Evolutionary conservation across 1,140 invertebrate species (phyloP).

Genomic region (Armadillidium nasatum): DNA sequence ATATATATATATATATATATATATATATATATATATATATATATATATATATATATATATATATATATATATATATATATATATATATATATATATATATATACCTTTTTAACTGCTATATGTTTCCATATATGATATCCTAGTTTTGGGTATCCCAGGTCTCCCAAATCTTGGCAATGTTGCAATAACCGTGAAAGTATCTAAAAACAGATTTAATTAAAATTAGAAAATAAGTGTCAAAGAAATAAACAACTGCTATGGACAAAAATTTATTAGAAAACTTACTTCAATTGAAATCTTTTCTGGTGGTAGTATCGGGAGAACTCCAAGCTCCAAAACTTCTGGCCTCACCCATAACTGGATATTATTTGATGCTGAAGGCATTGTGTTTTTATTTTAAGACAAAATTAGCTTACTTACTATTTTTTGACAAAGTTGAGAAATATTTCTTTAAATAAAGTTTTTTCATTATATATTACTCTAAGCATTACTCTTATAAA

Average conservation of each 20-base stretch:
- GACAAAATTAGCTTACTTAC: no score
- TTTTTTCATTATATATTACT: no score
- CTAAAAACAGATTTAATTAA: constrained; percentile 20
- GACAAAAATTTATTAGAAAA: neutral
- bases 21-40: no score
- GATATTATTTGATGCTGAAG: constrained; percentile 22
- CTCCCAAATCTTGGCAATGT: constrained; percentile 36
- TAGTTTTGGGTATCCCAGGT: constrained; percentile 39
- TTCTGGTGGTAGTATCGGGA: constrained; percentile 39
- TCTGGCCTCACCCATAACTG: constrained; percentile 41
- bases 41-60: no score
- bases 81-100: neutral
- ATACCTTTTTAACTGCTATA: constrained; percentile 40
- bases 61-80: no score
- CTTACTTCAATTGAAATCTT: constrained; percentile 43
- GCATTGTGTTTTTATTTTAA: constrained; percentile 9
- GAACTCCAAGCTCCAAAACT: constrained; percentile 41
- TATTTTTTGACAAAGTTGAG: no score
- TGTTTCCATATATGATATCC: constrained; percentile 43
- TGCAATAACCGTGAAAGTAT: constrained; percentile 41
- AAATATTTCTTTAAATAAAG: no score
- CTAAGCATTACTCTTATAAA: no score
- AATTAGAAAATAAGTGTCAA: neutral
- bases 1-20: no score
- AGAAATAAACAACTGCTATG: neutral